phyloP scores from a whole-genome alignment of 1,140 invertebrate genomes.

The Drosophila yakuba region DNA sequence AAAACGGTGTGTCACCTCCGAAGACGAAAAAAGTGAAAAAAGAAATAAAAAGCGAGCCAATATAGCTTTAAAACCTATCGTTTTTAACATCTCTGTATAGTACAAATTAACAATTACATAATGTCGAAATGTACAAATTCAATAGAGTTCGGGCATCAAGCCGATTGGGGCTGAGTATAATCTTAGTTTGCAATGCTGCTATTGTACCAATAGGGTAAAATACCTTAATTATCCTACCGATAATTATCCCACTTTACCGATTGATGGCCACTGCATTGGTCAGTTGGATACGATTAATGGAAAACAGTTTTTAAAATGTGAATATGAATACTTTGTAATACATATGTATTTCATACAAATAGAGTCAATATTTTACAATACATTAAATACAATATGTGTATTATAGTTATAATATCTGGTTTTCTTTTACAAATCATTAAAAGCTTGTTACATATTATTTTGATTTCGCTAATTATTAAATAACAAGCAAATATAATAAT shows the following conservation, averaged over 20 bases:
- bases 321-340: constrained; percentile 53
- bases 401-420: constrained; percentile 58
- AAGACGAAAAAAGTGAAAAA: constrained; percentile 63
- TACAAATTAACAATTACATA: constrained; percentile 51
- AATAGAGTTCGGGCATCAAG: no score
- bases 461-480: constrained; percentile 77
- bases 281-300: not conserved
- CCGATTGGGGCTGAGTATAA: not conserved
- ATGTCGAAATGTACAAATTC: constrained; percentile 1
- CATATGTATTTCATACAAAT: constrained; percentile 83
- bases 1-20: constrained; percentile 12
- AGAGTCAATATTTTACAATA: constrained; percentile 83
- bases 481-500: constrained; percentile 75
- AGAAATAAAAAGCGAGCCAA: constrained; percentile 70
- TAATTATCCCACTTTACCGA: not conserved
- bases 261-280: not conserved
- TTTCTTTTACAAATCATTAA: constrained; percentile 71
- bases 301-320: constrained; percentile 29
- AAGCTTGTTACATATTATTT: constrained; percentile 70
- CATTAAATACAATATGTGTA: constrained; percentile 75
- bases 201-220: no score
- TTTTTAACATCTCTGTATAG: constrained; percentile 22
- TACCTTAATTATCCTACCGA: not conserved
- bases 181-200: no score
- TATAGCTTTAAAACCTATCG: constrained; percentile 38